phyloP scores from a whole-genome alignment of 2,797 vertebrate species.

The Holocentrus rufus region DNA sequence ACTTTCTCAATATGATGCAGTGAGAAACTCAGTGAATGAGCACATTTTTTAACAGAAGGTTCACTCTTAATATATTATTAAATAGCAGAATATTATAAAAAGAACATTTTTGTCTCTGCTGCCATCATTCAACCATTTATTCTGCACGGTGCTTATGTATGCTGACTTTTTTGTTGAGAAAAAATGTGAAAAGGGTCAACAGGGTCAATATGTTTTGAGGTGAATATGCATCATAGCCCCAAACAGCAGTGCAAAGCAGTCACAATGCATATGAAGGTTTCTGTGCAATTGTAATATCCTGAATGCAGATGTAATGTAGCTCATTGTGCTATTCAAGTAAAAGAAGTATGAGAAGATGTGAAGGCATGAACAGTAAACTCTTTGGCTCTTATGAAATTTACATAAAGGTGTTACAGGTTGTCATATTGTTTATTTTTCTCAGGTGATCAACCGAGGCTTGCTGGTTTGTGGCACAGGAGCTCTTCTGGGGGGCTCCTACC shows the following conservation, averaged over 20 bases:
- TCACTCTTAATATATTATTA: too few relatives aligned
- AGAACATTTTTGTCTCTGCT: too few relatives aligned
- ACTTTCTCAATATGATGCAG: too few relatives aligned
- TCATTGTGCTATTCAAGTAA: not conserved
- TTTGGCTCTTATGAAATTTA: not conserved
- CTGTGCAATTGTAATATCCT: not conserved
- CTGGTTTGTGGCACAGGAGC: constrained; percentile 75
- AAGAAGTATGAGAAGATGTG: too few relatives aligned
- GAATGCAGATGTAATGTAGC: not conserved
- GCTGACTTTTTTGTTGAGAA: not conserved
- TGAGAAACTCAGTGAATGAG: too few relatives aligned
- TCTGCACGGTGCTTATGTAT: not conserved
- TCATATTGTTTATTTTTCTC: constrained; percentile 31
- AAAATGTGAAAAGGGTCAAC: too few relatives aligned
- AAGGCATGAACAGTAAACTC: not conserved
- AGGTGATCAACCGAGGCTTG: constrained; percentile 87
- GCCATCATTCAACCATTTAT: too few relatives aligned
- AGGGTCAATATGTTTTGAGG: too few relatives aligned
- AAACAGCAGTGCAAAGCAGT: too few relatives aligned
- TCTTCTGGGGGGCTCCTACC: constrained; percentile 73
- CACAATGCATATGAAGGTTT: not conserved
- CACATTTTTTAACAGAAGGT: too few relatives aligned
- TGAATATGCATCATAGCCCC: too few relatives aligned
- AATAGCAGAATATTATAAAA: too few relatives aligned
- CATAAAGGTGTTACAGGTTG: not conserved